These are phyloP conservation scores for Loriculus beryllinus DNA, from an alignment of 2,797 vertebrate genomes.

Conservation along the genomic window DNA sequence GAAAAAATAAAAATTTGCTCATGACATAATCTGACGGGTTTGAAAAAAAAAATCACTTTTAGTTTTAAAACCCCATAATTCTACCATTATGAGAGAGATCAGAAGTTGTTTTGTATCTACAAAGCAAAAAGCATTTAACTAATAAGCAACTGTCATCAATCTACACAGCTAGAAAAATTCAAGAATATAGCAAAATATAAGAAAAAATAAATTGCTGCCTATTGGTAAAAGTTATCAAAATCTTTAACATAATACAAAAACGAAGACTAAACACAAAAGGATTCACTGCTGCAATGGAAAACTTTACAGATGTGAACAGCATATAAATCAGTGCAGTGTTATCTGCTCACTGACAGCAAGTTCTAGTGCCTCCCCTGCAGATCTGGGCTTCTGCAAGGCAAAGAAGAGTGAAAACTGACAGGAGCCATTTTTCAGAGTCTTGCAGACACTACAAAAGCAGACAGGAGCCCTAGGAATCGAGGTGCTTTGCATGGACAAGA, in stretches of 20 bases:
- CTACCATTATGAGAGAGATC: background rate
- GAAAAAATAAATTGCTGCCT: background rate
- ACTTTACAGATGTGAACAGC: slow-evolving; percentile 4
- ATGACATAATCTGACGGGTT: background rate
- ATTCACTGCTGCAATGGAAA: background rate
- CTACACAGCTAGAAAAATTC: background rate
- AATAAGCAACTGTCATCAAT: background rate
- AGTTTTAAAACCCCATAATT: background rate
- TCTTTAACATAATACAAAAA: background rate
- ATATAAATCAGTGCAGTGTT: background rate
- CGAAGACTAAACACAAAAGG: background rate
- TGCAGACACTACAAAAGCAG: background rate
- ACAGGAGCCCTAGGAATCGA: accelerated
- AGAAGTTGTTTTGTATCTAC: background rate
- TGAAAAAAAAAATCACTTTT: background rate
- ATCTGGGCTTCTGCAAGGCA: background rate
- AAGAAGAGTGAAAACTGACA: slow-evolving; percentile 4
- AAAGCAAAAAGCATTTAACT: background rate
- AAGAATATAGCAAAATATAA: background rate
- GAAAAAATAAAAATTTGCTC: background rate
- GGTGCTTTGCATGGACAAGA: accelerated
- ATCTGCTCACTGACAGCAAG: slow-evolving; percentile 25
- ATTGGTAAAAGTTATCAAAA: background rate
- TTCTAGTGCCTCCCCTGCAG: background rate
- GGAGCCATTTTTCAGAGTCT: slow-evolving; percentile 13